Conservation (phyloP, 1,140 invertebrate genomes). For the Drosophila prosaltans region DNA sequence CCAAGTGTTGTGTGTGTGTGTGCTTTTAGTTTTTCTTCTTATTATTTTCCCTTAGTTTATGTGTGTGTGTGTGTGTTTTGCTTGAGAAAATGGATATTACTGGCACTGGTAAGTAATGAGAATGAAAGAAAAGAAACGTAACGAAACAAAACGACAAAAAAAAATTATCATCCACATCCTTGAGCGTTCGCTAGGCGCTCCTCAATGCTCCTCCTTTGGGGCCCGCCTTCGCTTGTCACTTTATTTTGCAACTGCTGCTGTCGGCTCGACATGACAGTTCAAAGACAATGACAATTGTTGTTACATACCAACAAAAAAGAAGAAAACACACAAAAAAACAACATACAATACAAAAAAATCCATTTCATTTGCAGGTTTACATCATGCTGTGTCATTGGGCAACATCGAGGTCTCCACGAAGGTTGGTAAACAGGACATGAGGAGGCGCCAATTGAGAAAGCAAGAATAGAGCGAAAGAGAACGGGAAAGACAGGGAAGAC, state of each 20-base stretch:
- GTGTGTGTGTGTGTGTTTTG: constrained; percentile 36
- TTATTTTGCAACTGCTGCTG: constrained; percentile 20
- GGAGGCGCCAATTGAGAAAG: too few relatives aligned
- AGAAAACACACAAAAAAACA: not conserved
- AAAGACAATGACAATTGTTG: constrained; percentile 37
- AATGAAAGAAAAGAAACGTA: too few relatives aligned
- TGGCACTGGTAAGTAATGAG: constrained; percentile 51
- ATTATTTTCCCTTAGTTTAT: constrained; percentile 19
- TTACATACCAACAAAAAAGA: not conserved
- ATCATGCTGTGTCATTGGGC: constrained; percentile 83
- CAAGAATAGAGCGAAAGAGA: too few relatives aligned
- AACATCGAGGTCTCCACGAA: constrained; percentile 83
- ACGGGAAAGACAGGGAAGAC: too few relatives aligned
- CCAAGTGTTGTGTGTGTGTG: constrained; percentile 4
- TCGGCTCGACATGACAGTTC: constrained; percentile 48
- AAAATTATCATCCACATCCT: constrained; percentile 11
- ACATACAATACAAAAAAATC: constrained; percentile 34
- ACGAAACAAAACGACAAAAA: not conserved
- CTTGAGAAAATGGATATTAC: constrained; percentile 75
- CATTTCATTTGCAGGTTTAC: constrained; percentile 77
- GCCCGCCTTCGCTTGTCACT: constrained; percentile 18
- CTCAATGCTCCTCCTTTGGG: not conserved
- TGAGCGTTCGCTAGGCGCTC: constrained; percentile 14
- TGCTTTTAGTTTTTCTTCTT: constrained; percentile 30
- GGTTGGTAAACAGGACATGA: constrained; percentile 61